These are phyloP conservation scores for Excalfactoria chinensis DNA, from an alignment of 2,113 vertebrate genomes.

Conservation along the genomic window DNA sequence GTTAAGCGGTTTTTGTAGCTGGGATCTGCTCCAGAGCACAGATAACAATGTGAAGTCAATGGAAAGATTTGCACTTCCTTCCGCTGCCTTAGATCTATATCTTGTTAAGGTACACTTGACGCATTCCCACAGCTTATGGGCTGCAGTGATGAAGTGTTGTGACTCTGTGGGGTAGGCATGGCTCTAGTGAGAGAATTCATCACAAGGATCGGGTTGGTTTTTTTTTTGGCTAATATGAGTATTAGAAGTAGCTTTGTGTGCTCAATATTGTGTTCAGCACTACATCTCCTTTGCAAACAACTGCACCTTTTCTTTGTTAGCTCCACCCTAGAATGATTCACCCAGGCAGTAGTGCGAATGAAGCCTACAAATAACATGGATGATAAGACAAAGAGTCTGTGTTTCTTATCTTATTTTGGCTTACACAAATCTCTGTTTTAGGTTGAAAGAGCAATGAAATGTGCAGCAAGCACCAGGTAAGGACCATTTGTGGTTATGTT, in stretches of 20 bases:
- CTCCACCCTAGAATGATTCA: not conserved
- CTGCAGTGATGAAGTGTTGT: not conserved
- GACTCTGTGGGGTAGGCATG: not conserved
- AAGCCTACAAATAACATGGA: not conserved
- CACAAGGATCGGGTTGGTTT: not conserved
- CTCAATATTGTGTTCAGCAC: not conserved
- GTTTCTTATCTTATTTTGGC: not conserved
- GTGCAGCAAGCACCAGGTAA: not conserved
- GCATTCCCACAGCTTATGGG: not conserved
- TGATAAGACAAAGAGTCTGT: not conserved
- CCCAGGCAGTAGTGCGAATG: not conserved
- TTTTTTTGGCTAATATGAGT: not conserved
- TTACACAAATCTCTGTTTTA: not conserved
- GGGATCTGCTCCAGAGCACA: not conserved
- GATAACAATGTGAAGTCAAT: not conserved
- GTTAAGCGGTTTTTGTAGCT: not conserved
- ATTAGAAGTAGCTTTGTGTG: not conserved
- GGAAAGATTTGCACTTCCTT: not conserved
- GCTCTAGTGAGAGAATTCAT: not conserved
- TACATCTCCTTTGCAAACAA: not conserved
- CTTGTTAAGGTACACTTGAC: not conserved
- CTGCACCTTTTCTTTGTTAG: not conserved
- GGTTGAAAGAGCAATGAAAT: constrained; percentile 22
- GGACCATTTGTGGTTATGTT: constrained; percentile 37
- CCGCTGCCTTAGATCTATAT: not conserved